Percentiles rank a stretch among this genome's conserved stretches.
phyloP scores from a whole-genome alignment of 2,113 vertebrate species.

The Catharus fuscescens region DNA sequence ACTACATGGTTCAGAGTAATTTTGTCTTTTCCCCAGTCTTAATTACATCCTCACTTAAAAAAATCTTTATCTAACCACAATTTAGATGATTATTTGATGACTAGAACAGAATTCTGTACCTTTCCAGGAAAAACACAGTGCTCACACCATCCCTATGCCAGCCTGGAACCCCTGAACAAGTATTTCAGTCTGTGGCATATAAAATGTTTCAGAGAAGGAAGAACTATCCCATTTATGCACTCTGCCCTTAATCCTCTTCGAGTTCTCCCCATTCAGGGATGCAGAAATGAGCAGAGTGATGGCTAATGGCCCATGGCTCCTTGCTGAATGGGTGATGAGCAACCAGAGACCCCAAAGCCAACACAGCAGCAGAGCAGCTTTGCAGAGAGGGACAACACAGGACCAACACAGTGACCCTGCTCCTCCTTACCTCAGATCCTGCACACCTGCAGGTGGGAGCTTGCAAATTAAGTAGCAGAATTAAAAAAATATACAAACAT shows the following conservation, averaged over 20 bases:
- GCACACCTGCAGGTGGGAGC: not conserved
- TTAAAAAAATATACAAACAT: not conserved
- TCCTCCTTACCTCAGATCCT: constrained; percentile 30
- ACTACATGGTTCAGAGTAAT: not conserved
- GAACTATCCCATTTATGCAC: not conserved
- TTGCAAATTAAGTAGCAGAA: constrained; percentile 22
- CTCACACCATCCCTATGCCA: not conserved
- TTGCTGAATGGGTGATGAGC: not conserved
- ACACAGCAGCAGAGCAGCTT: not conserved
- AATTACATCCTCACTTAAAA: not conserved
- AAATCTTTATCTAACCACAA: not conserved
- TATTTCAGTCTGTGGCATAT: not conserved
- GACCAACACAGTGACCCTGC: not conserved
- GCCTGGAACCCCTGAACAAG: not conserved
- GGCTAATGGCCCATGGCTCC: not conserved
- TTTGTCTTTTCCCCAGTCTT: not conserved
- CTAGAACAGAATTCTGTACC: not conserved
- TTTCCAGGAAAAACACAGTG: not conserved
- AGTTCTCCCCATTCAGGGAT: not conserved
- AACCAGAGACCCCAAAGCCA: not conserved
- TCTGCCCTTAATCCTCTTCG: not conserved
- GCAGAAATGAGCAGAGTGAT: not conserved
- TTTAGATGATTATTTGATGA: not conserved
- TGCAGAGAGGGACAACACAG: not conserved
- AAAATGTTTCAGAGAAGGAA: not conserved